Percentiles rank a stretch among this genome's conserved stretches.
Conservation (phyloP, 2,113 vertebrate species). For the Eulacestoma nigropectus region DNA sequence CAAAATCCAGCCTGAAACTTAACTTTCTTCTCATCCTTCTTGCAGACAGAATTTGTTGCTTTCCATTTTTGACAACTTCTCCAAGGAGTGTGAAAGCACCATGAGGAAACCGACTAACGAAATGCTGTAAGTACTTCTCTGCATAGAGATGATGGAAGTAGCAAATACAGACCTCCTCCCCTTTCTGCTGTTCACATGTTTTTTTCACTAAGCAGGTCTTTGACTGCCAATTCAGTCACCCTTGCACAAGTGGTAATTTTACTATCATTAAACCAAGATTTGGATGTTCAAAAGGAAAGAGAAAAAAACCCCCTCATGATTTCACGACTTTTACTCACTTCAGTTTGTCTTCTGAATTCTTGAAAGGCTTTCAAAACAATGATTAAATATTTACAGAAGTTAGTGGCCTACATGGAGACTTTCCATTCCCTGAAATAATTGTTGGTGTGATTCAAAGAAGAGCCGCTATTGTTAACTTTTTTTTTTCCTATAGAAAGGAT, state of each 20-base stretch:
- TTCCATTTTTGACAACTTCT: slow-evolving; percentile 79
- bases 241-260: neutral
- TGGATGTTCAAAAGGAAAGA: neutral
- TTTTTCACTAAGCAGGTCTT: neutral
- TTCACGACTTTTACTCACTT: neutral
- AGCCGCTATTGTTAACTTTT: neutral
- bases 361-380: neutral
- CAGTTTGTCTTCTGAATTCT: neutral
- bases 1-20: slow-evolving; percentile 4
- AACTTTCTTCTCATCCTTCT: slow-evolving; percentile 39
- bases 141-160: neutral
- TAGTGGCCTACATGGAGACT: neutral
- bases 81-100: slow-evolving; percentile 77
- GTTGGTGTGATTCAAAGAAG: neutral
- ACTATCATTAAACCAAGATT: slow-evolving; percentile 1
- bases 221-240: neutral
- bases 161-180: neutral
- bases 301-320: fast-evolving
- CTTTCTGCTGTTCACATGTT: neutral
- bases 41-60: slow-evolving; percentile 79
- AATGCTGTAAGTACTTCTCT: slow-evolving; percentile 76
- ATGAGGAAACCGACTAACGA: slow-evolving; percentile 57
- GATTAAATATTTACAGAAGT: neutral
- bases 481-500: neutral
- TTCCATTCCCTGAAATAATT: neutral